phyloP scores from a whole-genome alignment of 2,113 vertebrate species.

The Indri indri region DNA sequence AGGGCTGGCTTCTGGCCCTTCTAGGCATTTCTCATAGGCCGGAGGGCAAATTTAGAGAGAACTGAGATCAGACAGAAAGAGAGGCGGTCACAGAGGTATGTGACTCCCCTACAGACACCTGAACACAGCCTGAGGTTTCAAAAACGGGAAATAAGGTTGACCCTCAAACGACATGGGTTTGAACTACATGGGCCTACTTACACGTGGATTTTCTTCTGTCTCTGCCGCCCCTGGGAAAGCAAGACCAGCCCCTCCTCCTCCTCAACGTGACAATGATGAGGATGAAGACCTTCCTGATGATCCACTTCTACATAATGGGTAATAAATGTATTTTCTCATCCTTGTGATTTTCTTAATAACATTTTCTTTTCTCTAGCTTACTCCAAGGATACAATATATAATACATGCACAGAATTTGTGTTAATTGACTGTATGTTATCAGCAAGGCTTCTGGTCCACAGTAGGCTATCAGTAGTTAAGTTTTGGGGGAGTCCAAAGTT shows the following conservation, averaged over 20 bases:
- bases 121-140: not conserved
- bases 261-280: not conserved
- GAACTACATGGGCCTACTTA: not conserved
- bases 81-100: rapidly evolving
- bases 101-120: not conserved
- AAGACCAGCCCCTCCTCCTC: not conserved
- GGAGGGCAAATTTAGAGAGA: not conserved
- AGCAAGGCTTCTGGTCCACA: not conserved
- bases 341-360: not conserved
- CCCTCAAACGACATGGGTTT: not conserved
- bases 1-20: not conserved
- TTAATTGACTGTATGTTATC: not conserved
- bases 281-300: not conserved
- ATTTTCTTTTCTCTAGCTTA: not conserved
- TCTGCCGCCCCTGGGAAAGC: not conserved
- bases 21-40: not conserved
- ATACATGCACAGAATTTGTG: not conserved
- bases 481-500: not conserved
- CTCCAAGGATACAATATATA: not conserved
- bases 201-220: not conserved
- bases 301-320: not conserved
- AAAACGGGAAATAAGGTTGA: not conserved
- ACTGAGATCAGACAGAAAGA: not conserved
- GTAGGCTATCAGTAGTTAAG: not conserved
- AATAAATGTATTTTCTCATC: not conserved